Conservation (phyloP, 2,797 vertebrate genomes). For the Acipenser oxyrinchus region DNA sequence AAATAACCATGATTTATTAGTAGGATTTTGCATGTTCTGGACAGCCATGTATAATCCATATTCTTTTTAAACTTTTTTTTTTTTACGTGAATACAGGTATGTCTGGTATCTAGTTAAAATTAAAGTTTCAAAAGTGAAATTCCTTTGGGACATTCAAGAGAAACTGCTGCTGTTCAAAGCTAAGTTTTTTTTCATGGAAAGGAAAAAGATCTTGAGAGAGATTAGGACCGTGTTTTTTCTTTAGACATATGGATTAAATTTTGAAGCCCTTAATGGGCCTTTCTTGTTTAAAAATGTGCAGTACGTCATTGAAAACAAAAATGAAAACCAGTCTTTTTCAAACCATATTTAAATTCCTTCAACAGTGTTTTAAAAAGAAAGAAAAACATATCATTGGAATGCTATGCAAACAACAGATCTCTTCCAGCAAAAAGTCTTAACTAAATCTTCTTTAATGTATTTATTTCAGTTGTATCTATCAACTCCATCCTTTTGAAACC, state of each 20-base stretch:
- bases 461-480: too few species aligned
- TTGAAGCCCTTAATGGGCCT: neutral
- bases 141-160: slow-evolving; percentile 13
- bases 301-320: neutral
- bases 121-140: slow-evolving; percentile 31
- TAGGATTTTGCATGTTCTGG: too few species aligned
- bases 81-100: slow-evolving; percentile 30
- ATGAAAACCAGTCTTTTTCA: neutral
- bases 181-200: neutral
- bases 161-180: slow-evolving; percentile 24
- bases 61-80: neutral
- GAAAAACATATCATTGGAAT: neutral
- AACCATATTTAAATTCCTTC: neutral
- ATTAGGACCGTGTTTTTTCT: neutral
- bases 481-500: too few species aligned
- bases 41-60: neutral
- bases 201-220: neutral
- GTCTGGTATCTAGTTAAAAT: slow-evolving; percentile 35
- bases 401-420: too few species aligned
- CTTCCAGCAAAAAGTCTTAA: too few species aligned
- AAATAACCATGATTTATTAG: too few species aligned
- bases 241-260: slow-evolving; percentile 7
- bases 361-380: slow-evolving; percentile 1
- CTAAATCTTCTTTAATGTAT: too few species aligned
- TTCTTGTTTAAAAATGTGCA: neutral